phyloP scores from a whole-genome alignment of 1,140 invertebrate genomes.

The Lithobius niger region DNA sequence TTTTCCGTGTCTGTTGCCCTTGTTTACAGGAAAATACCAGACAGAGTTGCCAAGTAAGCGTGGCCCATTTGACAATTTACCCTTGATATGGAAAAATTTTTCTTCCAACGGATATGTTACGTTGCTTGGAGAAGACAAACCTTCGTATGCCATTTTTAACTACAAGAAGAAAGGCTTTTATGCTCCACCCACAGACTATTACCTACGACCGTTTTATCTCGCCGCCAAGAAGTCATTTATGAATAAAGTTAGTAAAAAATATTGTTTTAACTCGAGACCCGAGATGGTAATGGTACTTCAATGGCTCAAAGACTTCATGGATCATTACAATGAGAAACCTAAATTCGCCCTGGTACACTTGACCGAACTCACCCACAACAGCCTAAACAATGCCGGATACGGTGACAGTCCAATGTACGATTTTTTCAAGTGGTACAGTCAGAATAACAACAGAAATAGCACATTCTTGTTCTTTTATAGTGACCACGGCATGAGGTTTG shows the following conservation, averaged over 20 bases:
- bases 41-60: neutral
- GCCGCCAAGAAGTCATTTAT: constrained; percentile 13
- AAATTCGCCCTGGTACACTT: constrained; percentile 26
- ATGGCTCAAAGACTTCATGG: neutral
- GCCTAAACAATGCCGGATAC: constrained; percentile 25
- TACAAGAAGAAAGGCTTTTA: constrained; percentile 63
- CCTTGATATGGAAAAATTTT: constrained; percentile 29
- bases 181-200: constrained; percentile 65
- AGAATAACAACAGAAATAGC: constrained; percentile 29
- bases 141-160: constrained; percentile 62
- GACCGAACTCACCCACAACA: constrained; percentile 30
- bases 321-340: neutral
- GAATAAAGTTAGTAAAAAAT: neutral
- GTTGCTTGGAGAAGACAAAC: constrained; percentile 61
- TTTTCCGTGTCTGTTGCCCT: constrained; percentile 60
- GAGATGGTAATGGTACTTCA: neutral
- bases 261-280: neutral
- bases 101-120: constrained; percentile 54
- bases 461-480: constrained; percentile 40
- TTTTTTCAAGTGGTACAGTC: constrained; percentile 27
- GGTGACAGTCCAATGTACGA: constrained; percentile 26
- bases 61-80: neutral
- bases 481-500: constrained; percentile 44
- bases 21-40: constrained; percentile 43
- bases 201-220: constrained; percentile 51